phyloP scores from a whole-genome alignment of 2,888 invertebrate genomes.

The Gasteruption jaculator region DNA sequence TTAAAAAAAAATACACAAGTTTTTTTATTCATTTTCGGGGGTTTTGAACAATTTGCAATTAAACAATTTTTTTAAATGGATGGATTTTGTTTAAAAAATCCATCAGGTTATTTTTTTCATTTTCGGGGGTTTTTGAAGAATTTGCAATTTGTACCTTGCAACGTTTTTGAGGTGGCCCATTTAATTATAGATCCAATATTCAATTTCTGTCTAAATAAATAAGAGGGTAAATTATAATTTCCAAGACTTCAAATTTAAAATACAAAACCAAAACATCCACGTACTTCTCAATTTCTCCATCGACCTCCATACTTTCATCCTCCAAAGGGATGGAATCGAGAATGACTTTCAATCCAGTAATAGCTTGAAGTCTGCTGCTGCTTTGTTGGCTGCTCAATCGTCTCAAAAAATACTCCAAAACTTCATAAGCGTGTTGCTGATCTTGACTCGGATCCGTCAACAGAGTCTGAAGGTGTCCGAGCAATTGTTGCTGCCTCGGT shows the following conservation, averaged over 20 bases:
- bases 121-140: too few relatives aligned
- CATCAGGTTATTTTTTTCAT: too few relatives aligned
- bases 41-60: too few relatives aligned
- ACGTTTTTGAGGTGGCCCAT: too few relatives aligned
- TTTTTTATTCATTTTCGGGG: too few relatives aligned
- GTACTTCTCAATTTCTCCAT: constrained; percentile 43
- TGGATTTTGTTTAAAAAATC: too few relatives aligned
- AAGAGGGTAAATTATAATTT: too few relatives aligned
- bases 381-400: constrained; percentile 79
- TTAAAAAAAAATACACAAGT: too few relatives aligned
- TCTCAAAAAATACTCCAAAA: constrained; percentile 84
- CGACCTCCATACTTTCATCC: constrained; percentile 52
- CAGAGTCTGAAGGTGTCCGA: constrained; percentile 60
- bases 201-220: too few relatives aligned
- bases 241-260: constrained; percentile 1
- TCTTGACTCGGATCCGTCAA: constrained; percentile 57
- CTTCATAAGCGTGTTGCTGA: constrained; percentile 70
- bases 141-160: too few relatives aligned
- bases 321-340: constrained; percentile 54
- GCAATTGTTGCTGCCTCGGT: constrained; percentile 73
- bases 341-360: constrained; percentile 69
- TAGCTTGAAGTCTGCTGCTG: constrained; percentile 72
- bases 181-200: too few relatives aligned
- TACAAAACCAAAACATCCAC: constrained; percentile 8
- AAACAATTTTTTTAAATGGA: too few relatives aligned